These are phyloP conservation scores for Eulemur rufifrons DNA, from an alignment of 2,113 vertebrate genomes.

Conservation along the genomic window DNA sequence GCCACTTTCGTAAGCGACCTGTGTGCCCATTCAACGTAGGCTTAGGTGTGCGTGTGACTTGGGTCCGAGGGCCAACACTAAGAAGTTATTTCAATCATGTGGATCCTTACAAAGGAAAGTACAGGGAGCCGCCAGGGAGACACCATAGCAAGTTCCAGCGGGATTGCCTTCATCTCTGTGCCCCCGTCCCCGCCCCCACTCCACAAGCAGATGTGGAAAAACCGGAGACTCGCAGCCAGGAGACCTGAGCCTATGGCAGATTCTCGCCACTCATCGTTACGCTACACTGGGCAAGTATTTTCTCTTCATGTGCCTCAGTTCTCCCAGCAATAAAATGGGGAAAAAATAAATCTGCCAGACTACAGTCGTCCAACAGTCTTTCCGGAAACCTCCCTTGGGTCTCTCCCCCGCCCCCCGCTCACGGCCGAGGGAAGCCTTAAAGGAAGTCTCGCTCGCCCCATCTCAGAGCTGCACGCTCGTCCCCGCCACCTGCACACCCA, in stretches of 20 bases:
- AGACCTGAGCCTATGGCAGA: background rate
- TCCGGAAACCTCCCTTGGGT: fast-evolving
- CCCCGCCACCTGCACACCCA: background rate
- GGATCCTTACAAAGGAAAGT: background rate
- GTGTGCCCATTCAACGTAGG: fast-evolving
- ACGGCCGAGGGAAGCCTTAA: background rate
- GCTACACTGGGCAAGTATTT: background rate
- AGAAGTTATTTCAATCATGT: background rate
- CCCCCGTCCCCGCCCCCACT: background rate
- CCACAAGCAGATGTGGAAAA: background rate
- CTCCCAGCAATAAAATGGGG: background rate
- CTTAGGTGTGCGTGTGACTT: background rate
- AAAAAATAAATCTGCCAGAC: background rate
- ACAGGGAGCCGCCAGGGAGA: background rate
- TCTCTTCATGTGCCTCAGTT: background rate
- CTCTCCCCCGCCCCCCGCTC: no score
- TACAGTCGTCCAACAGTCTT: background rate
- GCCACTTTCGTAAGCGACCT: background rate
- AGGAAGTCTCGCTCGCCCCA: background rate
- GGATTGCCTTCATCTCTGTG: background rate
- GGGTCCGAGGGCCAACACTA: background rate
- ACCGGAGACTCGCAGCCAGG: background rate
- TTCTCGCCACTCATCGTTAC: background rate
- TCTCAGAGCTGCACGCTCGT: background rate
- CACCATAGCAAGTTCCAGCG: background rate